phyloP scores from a whole-genome alignment of 2,888 invertebrate species.

The Anthophora plumipes region DNA sequence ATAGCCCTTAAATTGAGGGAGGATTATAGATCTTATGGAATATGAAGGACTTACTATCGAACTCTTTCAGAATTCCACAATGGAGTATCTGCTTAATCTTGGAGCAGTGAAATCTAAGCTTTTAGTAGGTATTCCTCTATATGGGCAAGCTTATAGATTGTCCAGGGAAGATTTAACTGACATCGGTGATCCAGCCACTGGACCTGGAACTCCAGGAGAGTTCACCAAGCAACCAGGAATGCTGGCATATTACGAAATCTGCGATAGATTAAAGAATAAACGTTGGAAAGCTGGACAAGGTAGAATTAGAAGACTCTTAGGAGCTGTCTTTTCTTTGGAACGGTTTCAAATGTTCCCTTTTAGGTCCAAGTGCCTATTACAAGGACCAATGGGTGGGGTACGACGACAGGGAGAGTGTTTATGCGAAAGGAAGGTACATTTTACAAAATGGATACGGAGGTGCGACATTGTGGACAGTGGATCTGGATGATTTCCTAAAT shows the following conservation, averaged over 20 bases:
- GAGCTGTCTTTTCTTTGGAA: background rate
- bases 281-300: constrained; percentile 77
- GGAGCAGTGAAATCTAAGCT: constrained; percentile 93
- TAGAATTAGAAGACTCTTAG: constrained; percentile 27
- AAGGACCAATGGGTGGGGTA: constrained; percentile 96
- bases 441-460: constrained; percentile 91
- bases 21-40: too few relatives aligned
- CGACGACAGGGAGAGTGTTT: constrained; percentile 92
- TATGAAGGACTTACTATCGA: background rate
- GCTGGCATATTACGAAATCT: constrained; percentile 94
- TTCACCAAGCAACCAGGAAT: constrained; percentile 94
- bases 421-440: constrained; percentile 91
- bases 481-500: constrained; percentile 94
- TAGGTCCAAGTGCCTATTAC: constrained; percentile 91
- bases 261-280: constrained; percentile 86
- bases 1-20: too few relatives aligned
- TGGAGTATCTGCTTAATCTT: constrained; percentile 90
- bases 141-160: constrained; percentile 94
- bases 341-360: background rate
- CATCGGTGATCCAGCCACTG: constrained; percentile 89
- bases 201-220: constrained; percentile 92
- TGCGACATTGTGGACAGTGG: constrained; percentile 94
- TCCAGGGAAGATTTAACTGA: constrained; percentile 82
- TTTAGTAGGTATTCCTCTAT: constrained; percentile 93
- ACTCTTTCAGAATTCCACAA: constrained; percentile 89